Base-by-base conservation (phyloP, 2,888 invertebrate species). In the Polietes domitor region DNA sequence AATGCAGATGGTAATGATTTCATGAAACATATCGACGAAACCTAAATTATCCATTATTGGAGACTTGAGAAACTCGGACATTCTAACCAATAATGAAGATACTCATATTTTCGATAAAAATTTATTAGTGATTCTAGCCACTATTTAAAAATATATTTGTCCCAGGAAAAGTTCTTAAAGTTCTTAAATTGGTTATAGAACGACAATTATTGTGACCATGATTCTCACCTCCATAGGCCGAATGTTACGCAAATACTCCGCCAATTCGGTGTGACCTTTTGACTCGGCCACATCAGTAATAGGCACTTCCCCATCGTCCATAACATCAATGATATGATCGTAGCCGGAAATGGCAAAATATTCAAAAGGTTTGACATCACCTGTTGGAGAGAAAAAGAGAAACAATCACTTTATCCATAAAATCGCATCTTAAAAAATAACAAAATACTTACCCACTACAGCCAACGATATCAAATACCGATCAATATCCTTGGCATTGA, bases 401-500 rank as follows among this genome's bases (percentile, higher is more conserved):
- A 15, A 15, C 3, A 9, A 1, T 19, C 5, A 50, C 0, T 1
- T 37, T 12, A 0, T 15, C 0, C 2, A 3, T 0, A 3, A 10
- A 28, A 77, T n/a, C n/a, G 53, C 2, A 28, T 32, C 6, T n/a
- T n/a, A n/a, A n/a, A n/a, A n/a, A n/a, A n/a, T n/a, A 32, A 12
- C 17, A 41, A 4, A 10, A 53, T 15, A 85, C 88, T 88, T 88
- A 96, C 97, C 97, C 93, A 95, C 94, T 0, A 96, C 96, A 47
- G 96, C 96, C 80, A 97, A 93, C 86, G 95, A 95, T 61, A 97
- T 92, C 2, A 98, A 94, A 93, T 94, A 97, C 89, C 94, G 94
- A 92, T 98, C 97, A 85, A 98, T 96, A 89, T 97, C 96, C 10
- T 93, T 93, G 0, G 97, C 96, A 90, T 98, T 98, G 71, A 96